Base-by-base conservation (phyloP, 2,888 invertebrate species). In the Drosophila setosimentum region DNA sequence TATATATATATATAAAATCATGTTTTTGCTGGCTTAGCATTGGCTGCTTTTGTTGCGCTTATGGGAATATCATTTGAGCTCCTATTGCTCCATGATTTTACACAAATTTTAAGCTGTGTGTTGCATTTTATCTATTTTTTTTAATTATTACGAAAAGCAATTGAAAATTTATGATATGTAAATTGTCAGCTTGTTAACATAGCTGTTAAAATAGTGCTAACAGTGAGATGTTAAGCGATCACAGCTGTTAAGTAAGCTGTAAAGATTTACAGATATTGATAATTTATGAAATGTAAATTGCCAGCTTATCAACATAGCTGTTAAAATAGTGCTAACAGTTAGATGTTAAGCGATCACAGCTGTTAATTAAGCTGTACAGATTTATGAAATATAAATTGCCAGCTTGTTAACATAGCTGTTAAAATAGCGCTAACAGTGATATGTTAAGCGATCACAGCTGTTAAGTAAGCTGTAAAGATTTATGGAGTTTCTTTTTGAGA, bases 61-160 rank as follows among this genome's bases (percentile, higher is more conserved):
- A 45, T 50, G 69, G 76, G 76, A 66, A 76, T 73, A 72, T 68
- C 58, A 79, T 64, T 87, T 63, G 64, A 66, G 72, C 79, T 68
- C 64, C 45, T 29, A 29, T 40, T 40, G 40, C 54, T 65, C 8
- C 29, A 32, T 42, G 49, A 55, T 58, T 66, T 78, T 70, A 63
- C 37, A 35, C 27, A 48, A 18, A 11, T 27, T 42, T n/a, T 24
- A n/a, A 40, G 40, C 13, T 33, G 2, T 6, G 5, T 5, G 16
- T 13, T 13, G 8, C 16, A 16, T 16, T 16, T 37, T n/a, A 18
- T n/a, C 5, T 30, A 18, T 8, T n/a, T n/a, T 40, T 18, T 40
- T n/a, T n/a, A n/a, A n/a, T n/a, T n/a, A n/a, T n/a, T n/a, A n/a
- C n/a, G n/a, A n/a, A 50, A 30, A 45, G 27, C 24, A 45, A 45